A percentile compares a stretch with the other conserved stretches of the same genome.
phyloP scores from a whole-genome alignment of 2,888 invertebrate species.

The Isoperla grammatica region DNA sequence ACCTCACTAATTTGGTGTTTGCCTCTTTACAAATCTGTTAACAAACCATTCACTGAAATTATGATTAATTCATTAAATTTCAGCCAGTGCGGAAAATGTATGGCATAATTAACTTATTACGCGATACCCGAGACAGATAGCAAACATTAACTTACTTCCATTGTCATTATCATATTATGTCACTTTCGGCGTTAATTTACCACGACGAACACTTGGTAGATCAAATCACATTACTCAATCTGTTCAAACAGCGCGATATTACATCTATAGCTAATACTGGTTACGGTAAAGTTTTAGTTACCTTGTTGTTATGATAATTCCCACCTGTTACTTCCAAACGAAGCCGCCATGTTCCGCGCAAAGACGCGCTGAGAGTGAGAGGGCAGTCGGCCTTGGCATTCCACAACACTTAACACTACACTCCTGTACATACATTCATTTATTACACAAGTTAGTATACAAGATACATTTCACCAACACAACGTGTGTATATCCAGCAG shows the following conservation, averaged over 20 bases:
- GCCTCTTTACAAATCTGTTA: not conserved
- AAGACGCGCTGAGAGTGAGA: not conserved
- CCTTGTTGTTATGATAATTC: conserved; percentile 5
- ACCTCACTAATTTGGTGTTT: not conserved
- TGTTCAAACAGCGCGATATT: not conserved
- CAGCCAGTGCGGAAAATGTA: conserved; percentile 11
- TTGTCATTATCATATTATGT: not conserved
- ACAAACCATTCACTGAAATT: not conserved
- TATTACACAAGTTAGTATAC: too few relatives aligned
- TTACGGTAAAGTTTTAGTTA: too few relatives aligned
- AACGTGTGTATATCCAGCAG: not conserved
- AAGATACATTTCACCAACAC: too few relatives aligned
- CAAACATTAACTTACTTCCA: not conserved
- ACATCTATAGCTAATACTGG: too few relatives aligned
- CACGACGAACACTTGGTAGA: not conserved
- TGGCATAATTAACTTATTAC: not conserved
- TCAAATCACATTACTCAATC: not conserved
- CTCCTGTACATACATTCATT: too few relatives aligned
- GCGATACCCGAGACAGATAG: too few relatives aligned
- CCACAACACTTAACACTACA: not conserved
- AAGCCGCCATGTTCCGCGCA: conserved; percentile 13
- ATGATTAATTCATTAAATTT: not conserved
- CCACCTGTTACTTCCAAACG: conserved; percentile 8
- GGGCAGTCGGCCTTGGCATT: conserved; percentile 16
- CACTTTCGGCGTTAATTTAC: not conserved